These are phyloP conservation scores for Arrhopalites spinosus DNA, from an alignment of 2,888 invertebrate species.

Conservation along the genomic window DNA sequence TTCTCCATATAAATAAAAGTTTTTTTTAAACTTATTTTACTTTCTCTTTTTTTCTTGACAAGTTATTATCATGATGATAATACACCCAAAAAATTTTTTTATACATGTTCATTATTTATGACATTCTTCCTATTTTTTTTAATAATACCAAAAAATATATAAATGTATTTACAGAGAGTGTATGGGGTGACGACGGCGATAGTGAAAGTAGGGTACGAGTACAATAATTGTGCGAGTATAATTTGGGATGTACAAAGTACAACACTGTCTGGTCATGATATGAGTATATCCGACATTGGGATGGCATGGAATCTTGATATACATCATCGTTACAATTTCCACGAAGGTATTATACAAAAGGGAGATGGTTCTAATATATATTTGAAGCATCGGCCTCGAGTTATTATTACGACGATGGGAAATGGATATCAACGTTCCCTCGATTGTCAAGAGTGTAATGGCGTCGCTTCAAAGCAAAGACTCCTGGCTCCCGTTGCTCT, in stretches of 20 bases:
- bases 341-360: conserved; percentile 95
- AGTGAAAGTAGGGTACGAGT: conserved; percentile 95
- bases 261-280: conserved; percentile 91
- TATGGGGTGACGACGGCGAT: conserved; percentile 94
- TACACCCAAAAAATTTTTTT: too few species aligned
- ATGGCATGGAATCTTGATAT: conserved; percentile 94
- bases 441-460: conserved; percentile 79
- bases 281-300: conserved; percentile 95
- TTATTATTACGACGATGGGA: conserved; percentile 88
- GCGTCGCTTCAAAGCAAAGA: conserved; percentile 76
- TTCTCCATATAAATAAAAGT: too few species aligned
- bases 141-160: too few species aligned
- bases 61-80: too few species aligned
- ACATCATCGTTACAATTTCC: conserved; percentile 91
- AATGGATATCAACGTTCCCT: conserved; percentile 87
- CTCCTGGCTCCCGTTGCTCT: conserved; percentile 91
- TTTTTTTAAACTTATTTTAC: too few species aligned
- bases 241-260: conserved; percentile 97
- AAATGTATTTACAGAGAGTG: conserved; percentile 72
- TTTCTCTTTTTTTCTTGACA: too few species aligned
- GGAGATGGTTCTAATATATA: conserved; percentile 97
- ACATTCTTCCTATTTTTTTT: too few species aligned
- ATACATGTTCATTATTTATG: too few species aligned
- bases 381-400: conserved; percentile 87
- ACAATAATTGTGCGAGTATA: conserved; percentile 85